A percentile compares a stretch with the other conserved stretches of the same genome.
Evolutionary conservation across 2,888 invertebrate species (phyloP).

Genomic region (Lobophora halterata): DNA sequence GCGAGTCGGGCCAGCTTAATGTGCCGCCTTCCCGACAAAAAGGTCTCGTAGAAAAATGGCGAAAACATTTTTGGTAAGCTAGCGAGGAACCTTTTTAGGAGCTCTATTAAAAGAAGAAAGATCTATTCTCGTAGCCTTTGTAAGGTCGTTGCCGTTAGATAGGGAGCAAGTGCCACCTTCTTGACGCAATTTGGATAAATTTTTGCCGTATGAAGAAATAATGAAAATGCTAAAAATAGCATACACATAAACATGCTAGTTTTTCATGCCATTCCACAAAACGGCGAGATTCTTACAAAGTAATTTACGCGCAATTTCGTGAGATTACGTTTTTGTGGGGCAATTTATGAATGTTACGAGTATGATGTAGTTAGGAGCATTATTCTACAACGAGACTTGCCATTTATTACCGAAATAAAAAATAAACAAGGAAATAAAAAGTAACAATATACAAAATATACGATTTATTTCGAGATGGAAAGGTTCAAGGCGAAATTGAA

Average conservation of each 20-base stretch:
- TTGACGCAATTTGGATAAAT: slow-evolving; percentile 40
- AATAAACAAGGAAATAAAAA: too few relatives aligned
- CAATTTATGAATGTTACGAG: neutral
- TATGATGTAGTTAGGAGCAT: too few relatives aligned
- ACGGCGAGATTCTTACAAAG: neutral
- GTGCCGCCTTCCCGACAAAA: slow-evolving; percentile 42
- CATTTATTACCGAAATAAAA: too few relatives aligned
- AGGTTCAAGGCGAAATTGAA: slow-evolving; percentile 3
- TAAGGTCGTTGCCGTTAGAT: slow-evolving; percentile 39
- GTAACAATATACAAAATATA: too few relatives aligned
- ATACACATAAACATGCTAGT: slow-evolving; percentile 10
- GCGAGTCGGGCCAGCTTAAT: slow-evolving; percentile 36
- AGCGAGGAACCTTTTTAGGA: slow-evolving; percentile 49
- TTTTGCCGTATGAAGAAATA: slow-evolving; percentile 24
- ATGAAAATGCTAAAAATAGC: slow-evolving; percentile 20
- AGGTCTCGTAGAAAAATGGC: slow-evolving; percentile 46
- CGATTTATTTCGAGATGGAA: too few relatives aligned
- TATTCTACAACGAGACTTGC: too few relatives aligned
- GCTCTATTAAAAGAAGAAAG: slow-evolving; percentile 54
- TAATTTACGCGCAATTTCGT: neutral
- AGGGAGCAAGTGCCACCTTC: slow-evolving; percentile 38
- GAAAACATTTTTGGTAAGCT: slow-evolving; percentile 45
- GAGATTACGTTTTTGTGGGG: neutral
- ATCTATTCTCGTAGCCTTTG: slow-evolving; percentile 47
- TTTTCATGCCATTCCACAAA: slow-evolving; percentile 1